A percentile compares a stretch with the other conserved stretches of the same genome.
phyloP scores from a whole-genome alignment of 2,797 vertebrate genomes.

The Macroramphosus scolopax region DNA sequence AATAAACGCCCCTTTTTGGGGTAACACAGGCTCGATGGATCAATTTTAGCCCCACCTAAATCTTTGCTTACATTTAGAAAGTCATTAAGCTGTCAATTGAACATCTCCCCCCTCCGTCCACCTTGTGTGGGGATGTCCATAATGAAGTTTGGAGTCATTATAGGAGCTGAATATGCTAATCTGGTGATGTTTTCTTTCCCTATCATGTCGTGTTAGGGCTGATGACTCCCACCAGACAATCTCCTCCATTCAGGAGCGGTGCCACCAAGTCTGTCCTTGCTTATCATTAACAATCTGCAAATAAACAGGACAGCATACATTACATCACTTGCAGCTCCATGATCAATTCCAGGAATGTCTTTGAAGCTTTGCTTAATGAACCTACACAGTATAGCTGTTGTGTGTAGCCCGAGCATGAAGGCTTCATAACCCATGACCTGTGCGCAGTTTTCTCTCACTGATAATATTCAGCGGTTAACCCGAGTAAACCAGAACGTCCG shows the following conservation, averaged over 20 bases:
- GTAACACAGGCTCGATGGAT: constrained; percentile 30
- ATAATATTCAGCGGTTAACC: constrained; percentile 16
- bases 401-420: constrained; percentile 36
- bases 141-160: constrained; percentile 67
- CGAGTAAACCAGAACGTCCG: constrained; percentile 9
- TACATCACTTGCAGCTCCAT: constrained; percentile 75
- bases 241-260: constrained; percentile 68
- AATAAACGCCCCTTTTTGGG: constrained; percentile 26
- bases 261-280: constrained; percentile 76
- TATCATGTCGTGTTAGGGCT: constrained; percentile 68
- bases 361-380: constrained; percentile 77
- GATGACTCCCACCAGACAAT: constrained; percentile 71
- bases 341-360: constrained; percentile 79
- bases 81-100: constrained; percentile 62
- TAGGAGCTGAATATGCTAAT: constrained; percentile 60
- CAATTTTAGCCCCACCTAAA: constrained; percentile 34
- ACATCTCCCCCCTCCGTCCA: constrained; percentile 28
- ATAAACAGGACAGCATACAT: constrained; percentile 79
- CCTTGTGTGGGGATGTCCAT: constrained; percentile 43
- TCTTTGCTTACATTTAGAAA: constrained; percentile 53
- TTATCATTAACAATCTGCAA: constrained; percentile 81
- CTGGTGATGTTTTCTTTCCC: constrained; percentile 68
- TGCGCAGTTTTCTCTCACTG: constrained; percentile 30
- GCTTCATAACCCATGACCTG: constrained; percentile 54
- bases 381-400: constrained; percentile 56